Conservation (phyloP, 2,888 invertebrate genomes). For the Lepidocyrtoides sp. region DNA sequence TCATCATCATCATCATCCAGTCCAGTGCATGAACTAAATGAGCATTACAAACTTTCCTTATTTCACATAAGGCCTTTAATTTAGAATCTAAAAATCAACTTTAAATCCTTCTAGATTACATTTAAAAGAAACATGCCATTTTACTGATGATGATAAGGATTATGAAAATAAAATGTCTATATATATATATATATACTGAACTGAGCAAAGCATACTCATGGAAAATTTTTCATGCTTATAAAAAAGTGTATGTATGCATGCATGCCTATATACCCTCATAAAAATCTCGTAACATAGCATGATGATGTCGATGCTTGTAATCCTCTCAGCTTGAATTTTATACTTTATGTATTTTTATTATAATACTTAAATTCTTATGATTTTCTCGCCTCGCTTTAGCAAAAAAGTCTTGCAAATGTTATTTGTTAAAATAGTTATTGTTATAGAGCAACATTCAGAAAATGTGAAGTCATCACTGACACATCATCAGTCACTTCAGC, state of each 20-base stretch:
- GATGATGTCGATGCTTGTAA: not conserved
- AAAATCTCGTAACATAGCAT: not conserved
- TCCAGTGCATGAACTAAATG: no score
- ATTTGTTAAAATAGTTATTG: not conserved
- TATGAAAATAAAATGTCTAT: not conserved
- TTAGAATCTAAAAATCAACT: not conserved
- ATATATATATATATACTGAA: no score
- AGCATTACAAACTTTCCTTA: not conserved
- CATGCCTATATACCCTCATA: not conserved
- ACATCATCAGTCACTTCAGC: slow-evolving; percentile 33
- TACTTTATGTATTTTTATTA: slow-evolving; percentile 11
- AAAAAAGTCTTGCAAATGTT: slow-evolving; percentile 1
- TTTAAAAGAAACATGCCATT: not conserved
- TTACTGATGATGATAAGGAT: not conserved
- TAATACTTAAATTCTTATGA: not conserved
- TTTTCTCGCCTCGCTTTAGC: slow-evolving; percentile 36
- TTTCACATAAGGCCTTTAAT: not conserved
- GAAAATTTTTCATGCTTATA: slow-evolving; percentile 27
- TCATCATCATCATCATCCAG: no score
- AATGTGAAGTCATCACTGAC: slow-evolving; percentile 48
- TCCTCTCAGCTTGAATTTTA: slow-evolving; percentile 3
- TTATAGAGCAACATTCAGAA: slow-evolving; percentile 36
- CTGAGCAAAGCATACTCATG: no score
- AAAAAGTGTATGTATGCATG: no score
- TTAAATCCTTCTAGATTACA: not conserved